Evolutionary conservation across 2,888 invertebrate genomes (phyloP).

Genomic region (Isoperla grammatica): DNA sequence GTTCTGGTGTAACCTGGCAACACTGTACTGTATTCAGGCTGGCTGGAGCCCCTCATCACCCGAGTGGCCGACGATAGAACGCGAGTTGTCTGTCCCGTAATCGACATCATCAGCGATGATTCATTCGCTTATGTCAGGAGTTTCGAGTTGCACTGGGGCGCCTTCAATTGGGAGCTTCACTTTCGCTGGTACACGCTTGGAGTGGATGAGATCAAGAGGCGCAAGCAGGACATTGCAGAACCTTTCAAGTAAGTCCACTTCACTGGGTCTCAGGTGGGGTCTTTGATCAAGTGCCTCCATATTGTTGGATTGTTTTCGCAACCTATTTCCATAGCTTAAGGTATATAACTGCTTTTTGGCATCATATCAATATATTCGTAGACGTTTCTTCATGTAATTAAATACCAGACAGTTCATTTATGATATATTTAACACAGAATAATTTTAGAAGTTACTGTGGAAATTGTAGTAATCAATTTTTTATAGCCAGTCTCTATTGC

Average conservation of each 20-base stretch:
- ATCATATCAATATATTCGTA: too few relatives aligned
- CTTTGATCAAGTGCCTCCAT: too few relatives aligned
- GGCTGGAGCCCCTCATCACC: constrained; percentile 68
- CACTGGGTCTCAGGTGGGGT: not conserved
- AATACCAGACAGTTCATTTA: too few relatives aligned
- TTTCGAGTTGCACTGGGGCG: constrained; percentile 96
- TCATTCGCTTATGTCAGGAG: constrained; percentile 92
- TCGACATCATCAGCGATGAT: constrained; percentile 93
- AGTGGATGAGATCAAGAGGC: constrained; percentile 55
- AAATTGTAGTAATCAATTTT: too few relatives aligned
- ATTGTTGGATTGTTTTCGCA: too few relatives aligned
- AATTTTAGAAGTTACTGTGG: too few relatives aligned
- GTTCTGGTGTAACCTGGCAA: too few relatives aligned
- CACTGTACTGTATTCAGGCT: constrained; percentile 50
- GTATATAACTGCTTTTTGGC: too few relatives aligned
- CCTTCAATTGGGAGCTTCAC: constrained; percentile 96
- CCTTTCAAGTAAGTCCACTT: constrained; percentile 47
- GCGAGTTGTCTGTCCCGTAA: constrained; percentile 74
- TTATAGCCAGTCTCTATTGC: too few relatives aligned
- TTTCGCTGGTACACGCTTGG: constrained; percentile 81
- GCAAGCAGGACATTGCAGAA: constrained; percentile 58
- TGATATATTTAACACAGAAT: too few relatives aligned
- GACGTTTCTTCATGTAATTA: too few relatives aligned
- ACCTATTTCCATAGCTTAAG: too few relatives aligned
- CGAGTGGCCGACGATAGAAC: constrained; percentile 59